Base-by-base conservation (phyloP, 2,797 vertebrate genomes). In the Luscinia luscinia region DNA sequence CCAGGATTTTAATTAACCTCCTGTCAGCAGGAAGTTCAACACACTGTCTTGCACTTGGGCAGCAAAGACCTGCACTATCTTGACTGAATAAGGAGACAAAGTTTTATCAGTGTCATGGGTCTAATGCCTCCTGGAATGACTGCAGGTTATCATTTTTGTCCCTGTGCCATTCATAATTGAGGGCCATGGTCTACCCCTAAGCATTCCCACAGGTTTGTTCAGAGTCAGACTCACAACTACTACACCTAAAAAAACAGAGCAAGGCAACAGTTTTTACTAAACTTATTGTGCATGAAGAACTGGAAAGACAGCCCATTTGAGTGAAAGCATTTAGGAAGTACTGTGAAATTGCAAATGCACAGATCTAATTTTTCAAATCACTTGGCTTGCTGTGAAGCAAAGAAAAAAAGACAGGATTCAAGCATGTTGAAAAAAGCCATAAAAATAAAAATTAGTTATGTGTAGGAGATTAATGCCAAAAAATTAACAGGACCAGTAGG, bases 401-500 rank as follows among this genome's bases (percentile, higher is more conserved):
- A 90, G 43, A 92, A 95, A 96, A 95, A 96, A 88, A 32, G 30
- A 54, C 52, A 32, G 93, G 96, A 97, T 91, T 95, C 91, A 92
- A 96, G 95, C 52, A 84, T 80, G 68, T 30, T 77, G 55, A 51
- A 89, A 89, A 94, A 94, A 89, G 84, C 90, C 93, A 87, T 95
- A 97, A 98, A 94, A 98, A 98, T 96, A 97, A 97, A 96, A 98
- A 98, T 97, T 97, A 98, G 97, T 96, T 97, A 96, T 94, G 96
- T 96, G 89, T 87, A 96, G 84, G 97, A 98, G 98, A 99, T 99
- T 98, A 98, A 97, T 77, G 97, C 97, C 94, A 97, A 98, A 98
- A 98, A 96, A 98, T 98, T 97, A 98, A 98, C 98, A 98, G 98
- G 98, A 98, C 98, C 98, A 98, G 97, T 76, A 93, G 98, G 97